These are phyloP conservation scores for Sepiola atlantica DNA, from an alignment of 2,888 invertebrate species.

Conservation along the genomic window DNA sequence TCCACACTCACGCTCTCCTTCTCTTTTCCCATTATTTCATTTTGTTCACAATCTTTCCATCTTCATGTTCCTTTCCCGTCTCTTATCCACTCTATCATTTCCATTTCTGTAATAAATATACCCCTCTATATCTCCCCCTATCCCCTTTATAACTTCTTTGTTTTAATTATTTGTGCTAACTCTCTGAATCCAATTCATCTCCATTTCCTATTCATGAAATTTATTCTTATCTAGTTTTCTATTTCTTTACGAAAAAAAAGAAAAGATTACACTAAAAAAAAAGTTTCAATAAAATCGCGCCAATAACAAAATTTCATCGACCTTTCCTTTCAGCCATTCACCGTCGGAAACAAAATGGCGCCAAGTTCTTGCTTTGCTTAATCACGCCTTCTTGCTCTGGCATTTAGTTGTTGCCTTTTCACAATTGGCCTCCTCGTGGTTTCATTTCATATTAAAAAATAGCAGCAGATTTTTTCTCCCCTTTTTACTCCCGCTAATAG, in stretches of 20 bases:
- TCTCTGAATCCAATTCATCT: background rate
- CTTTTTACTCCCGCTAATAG: too few relatives aligned
- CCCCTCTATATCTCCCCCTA: too few relatives aligned
- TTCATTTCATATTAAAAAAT: too few relatives aligned
- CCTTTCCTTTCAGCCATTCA: background rate
- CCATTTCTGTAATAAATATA: too few relatives aligned
- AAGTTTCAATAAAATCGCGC: background rate
- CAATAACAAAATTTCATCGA: background rate
- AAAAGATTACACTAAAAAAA: background rate
- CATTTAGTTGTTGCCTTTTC: background rate
- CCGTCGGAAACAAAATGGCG: background rate
- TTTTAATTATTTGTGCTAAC: background rate
- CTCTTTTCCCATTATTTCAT: too few relatives aligned
- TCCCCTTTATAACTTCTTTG: background rate
- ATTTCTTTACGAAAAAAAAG: background rate
- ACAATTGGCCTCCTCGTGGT: background rate
- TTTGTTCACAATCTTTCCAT: background rate
- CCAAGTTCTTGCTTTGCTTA: background rate
- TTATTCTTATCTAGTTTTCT: background rate
- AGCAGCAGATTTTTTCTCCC: too few relatives aligned
- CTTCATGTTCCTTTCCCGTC: background rate
- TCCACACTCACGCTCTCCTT: too few relatives aligned
- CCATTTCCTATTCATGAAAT: background rate
- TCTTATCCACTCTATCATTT: too few relatives aligned
- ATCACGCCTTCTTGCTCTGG: background rate